Evolutionary conservation across 1,140 invertebrate genomes (phyloP).

Genomic region (Geopemphigus sp.): DNA sequence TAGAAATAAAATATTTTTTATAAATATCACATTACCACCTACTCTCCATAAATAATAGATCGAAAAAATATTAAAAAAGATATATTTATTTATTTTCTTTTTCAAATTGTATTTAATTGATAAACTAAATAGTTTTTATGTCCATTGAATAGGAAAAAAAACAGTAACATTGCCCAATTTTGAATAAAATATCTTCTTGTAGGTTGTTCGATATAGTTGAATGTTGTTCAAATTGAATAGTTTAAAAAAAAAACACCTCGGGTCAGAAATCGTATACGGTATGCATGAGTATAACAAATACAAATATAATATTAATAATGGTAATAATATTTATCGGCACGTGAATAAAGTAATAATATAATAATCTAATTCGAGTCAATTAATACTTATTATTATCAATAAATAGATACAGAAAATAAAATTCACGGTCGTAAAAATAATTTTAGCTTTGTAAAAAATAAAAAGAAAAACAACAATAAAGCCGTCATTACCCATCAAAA

Average conservation of each 20-base stretch:
- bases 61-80: background rate
- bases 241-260: background rate
- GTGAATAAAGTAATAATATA: constrained; percentile 27
- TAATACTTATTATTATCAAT: constrained; percentile 48
- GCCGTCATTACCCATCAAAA: constrained; percentile 13
- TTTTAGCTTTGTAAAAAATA: constrained; percentile 41
- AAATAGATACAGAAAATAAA: constrained; percentile 49
- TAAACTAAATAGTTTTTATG: background rate
- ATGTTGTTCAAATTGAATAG: background rate
- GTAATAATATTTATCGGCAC: constrained; percentile 28
- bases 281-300: background rate
- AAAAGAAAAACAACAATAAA: constrained; percentile 36
- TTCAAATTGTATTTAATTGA: constrained; percentile 14
- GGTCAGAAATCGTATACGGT: background rate
- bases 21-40: no score
- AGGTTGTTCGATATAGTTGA: background rate
- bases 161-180: constrained; percentile 1
- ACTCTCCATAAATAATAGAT: no score
- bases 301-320: constrained; percentile 30
- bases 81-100: background rate
- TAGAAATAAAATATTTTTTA: no score
- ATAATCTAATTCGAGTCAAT: constrained; percentile 49
- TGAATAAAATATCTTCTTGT: background rate
- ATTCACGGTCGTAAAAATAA: constrained; percentile 49
- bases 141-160: background rate